phyloP scores from a whole-genome alignment of 2,888 invertebrate genomes.

The Fragum fragum region DNA sequence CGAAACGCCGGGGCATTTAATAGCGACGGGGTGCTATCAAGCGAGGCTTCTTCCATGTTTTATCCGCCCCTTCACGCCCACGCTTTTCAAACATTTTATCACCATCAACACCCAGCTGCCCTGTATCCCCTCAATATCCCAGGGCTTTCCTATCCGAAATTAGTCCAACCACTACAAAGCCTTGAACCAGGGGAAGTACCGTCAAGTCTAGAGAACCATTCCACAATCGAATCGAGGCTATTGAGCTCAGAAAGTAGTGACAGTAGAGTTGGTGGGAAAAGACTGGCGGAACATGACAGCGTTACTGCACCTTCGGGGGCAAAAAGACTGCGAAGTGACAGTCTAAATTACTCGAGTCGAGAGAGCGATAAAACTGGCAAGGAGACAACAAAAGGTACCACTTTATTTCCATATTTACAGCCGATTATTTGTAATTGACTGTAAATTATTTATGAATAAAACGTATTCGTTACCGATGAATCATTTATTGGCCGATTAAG shows the following conservation, averaged over 20 bases:
- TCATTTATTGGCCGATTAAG: conserved; percentile 65
- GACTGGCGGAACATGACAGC: conserved; percentile 30
- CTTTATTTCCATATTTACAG: conserved; percentile 63
- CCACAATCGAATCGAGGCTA: conserved; percentile 16
- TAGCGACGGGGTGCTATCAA: conserved; percentile 61
- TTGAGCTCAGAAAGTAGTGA: conserved; percentile 24
- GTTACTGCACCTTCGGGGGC: conserved; percentile 36
- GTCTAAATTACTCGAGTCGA: conserved; percentile 48
- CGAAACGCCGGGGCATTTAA: conserved; percentile 87
- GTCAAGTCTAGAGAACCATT: conserved; percentile 19
- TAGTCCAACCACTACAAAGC: conserved; percentile 75
- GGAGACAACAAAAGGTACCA: conserved; percentile 65
- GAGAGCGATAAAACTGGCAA: conserved; percentile 52
- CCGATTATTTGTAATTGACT: conserved; percentile 65
- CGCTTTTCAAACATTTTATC: conserved; percentile 60
- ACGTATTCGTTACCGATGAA: conserved; percentile 61
- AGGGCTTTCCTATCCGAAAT: conserved; percentile 80
- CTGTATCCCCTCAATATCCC: conserved; percentile 75
- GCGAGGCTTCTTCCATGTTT: conserved; percentile 53
- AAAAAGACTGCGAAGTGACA: conserved; percentile 56
- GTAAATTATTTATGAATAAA: conserved; percentile 70
- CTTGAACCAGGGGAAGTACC: conserved; percentile 47
- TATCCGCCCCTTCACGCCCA: conserved; percentile 63
- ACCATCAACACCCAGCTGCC: conserved; percentile 57
- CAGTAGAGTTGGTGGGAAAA: conserved; percentile 26